phyloP scores from a whole-genome alignment of 2,113 vertebrate species.

The Tenrec ecaudatus region DNA sequence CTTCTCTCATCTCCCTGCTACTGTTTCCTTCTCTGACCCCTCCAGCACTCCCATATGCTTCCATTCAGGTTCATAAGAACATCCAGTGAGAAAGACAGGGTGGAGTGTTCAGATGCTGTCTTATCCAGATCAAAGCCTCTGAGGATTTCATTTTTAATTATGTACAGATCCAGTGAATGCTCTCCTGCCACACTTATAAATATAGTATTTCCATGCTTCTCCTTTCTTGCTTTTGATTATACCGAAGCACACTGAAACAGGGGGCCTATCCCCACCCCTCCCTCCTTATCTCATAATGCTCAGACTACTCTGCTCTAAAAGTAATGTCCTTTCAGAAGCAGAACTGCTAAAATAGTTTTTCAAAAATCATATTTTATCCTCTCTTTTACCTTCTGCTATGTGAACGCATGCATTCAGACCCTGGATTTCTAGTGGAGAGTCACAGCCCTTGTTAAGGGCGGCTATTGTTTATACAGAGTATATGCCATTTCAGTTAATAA shows the following conservation, averaged over 20 bases:
- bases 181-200: not conserved
- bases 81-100: not conserved
- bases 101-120: not conserved
- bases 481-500: not conserved
- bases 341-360: not conserved
- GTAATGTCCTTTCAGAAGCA: not conserved
- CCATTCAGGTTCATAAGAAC: not conserved
- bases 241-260: not conserved
- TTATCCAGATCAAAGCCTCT: not conserved
- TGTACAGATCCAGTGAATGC: not conserved
- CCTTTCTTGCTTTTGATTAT: not conserved
- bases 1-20: too few species aligned
- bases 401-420: not conserved
- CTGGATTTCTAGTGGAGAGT: not conserved
- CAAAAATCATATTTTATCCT: not conserved
- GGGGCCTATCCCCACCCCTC: not conserved
- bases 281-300: not conserved
- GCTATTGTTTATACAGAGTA: not conserved
- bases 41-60: not conserved
- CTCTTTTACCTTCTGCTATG: not conserved
- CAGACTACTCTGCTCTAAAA: not conserved
- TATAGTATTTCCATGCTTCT: not conserved
- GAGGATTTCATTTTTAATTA: not conserved
- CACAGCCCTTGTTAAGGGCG: not conserved
- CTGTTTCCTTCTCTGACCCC: too few species aligned